Conservation (phyloP, 1,140 invertebrate genomes). For the Lepeophtheirus salmonis region DNA sequence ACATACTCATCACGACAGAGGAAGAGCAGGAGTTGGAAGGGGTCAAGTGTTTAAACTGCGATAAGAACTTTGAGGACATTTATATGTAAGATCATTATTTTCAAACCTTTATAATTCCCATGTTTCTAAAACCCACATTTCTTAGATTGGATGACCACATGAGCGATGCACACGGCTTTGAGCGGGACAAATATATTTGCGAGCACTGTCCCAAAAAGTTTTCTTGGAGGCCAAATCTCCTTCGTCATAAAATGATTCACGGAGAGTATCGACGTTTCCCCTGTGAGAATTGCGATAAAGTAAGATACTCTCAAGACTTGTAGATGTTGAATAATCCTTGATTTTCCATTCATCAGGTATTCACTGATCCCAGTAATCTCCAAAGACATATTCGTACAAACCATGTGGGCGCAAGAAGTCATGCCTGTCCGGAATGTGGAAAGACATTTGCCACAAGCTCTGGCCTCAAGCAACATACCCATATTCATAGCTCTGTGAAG, state of each 20-base stretch:
- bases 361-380: constrained; percentile 84
- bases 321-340: too few relatives aligned
- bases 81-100: constrained; percentile 41
- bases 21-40: too few relatives aligned
- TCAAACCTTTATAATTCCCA: neutral
- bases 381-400: constrained; percentile 84
- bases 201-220: constrained; percentile 63
- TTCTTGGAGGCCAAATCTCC: constrained; percentile 54
- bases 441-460: constrained; percentile 94
- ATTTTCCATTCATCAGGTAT: constrained; percentile 42
- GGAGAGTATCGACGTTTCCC: constrained; percentile 44
- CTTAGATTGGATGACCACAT: constrained; percentile 60
- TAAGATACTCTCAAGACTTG: too few relatives aligned
- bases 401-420: constrained; percentile 74
- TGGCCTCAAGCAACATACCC: constrained; percentile 95
- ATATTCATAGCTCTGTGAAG: constrained; percentile 96
- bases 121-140: constrained; percentile 21
- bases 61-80: constrained; percentile 45
- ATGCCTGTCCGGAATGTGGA: constrained; percentile 91
- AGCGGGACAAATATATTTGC: constrained; percentile 54
- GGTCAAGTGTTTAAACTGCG: constrained; percentile 44
- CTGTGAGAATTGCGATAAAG: constrained; percentile 81
- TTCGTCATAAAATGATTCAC: constrained; percentile 50
- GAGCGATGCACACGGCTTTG: constrained; percentile 50
- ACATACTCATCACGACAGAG: constrained; percentile 33